Conservation (phyloP, 2,113 vertebrate species). For the Aldabrachelys gigantea region DNA sequence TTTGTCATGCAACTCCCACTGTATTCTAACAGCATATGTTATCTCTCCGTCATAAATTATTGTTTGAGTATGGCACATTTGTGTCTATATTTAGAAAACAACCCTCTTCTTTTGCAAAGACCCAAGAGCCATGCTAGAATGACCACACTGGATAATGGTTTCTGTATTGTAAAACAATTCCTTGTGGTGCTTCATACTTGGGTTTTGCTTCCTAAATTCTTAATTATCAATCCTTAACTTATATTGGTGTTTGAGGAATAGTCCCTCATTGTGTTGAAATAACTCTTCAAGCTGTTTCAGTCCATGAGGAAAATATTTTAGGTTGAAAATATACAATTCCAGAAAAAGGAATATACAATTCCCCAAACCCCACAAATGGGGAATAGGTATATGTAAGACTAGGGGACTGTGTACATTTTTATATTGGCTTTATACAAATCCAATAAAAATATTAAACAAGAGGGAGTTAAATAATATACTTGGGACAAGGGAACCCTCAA, state of each 20-base stretch:
- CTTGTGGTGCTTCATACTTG: conserved; percentile 22
- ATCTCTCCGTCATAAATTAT: conserved; percentile 67
- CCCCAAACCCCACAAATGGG: neutral
- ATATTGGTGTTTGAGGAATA: conserved; percentile 50
- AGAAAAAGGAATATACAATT: conserved; percentile 29
- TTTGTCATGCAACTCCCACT: conserved; percentile 70
- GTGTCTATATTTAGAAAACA: conserved; percentile 66
- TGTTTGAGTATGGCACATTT: conserved; percentile 47
- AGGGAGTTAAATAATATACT: neutral
- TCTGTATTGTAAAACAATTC: conserved; percentile 59
- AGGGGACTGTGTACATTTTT: neutral
- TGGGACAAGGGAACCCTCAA: neutral
- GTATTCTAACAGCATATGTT: conserved; percentile 70
- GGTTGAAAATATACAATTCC: conserved; percentile 23
- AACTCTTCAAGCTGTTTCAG: conserved; percentile 28
- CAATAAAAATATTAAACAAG: neutral
- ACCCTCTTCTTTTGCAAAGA: conserved; percentile 40
- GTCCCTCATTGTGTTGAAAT: conserved; percentile 52
- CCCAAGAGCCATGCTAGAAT: conserved; percentile 38
- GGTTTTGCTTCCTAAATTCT: conserved; percentile 67
- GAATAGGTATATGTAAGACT: neutral
- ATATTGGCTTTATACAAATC: neutral
- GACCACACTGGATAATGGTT: conserved; percentile 66
- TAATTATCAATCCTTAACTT: conserved; percentile 62
- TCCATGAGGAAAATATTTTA: conserved; percentile 23